Percentiles rank a stretch among this genome's conserved stretches.
Conservation (phyloP, 2,113 vertebrate species). For the Microcebus ravelobensis region DNA sequence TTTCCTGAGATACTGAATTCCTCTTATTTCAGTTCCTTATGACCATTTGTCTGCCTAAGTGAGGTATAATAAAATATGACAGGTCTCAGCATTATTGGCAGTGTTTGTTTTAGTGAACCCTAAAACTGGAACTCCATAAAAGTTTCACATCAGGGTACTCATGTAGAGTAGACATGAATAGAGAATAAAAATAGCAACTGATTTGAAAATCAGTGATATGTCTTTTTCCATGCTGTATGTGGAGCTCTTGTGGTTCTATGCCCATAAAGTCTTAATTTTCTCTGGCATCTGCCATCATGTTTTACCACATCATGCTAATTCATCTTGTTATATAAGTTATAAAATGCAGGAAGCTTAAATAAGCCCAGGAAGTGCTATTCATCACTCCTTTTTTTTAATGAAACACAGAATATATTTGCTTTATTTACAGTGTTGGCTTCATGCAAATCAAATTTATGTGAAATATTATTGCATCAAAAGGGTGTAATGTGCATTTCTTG, state of each 20-base stretch:
- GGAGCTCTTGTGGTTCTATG: background rate
- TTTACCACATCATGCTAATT: conserved; percentile 58
- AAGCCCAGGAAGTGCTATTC: conserved; percentile 34
- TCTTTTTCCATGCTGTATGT: background rate
- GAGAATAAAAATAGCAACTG: conserved; percentile 3
- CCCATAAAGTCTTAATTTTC: conserved; percentile 48
- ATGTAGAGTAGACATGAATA: background rate
- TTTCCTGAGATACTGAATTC: background rate
- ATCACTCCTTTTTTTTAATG: conserved; percentile 8
- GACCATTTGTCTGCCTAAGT: background rate
- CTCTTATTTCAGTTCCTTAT: background rate
- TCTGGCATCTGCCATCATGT: conserved; percentile 38
- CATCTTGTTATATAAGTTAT: conserved; percentile 29
- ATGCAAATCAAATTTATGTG: conserved; percentile 44
- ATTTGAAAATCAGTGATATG: conserved; percentile 17
- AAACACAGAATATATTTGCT: conserved; percentile 21
- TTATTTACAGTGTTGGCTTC: conserved; percentile 58
- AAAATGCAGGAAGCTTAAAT: conserved; percentile 55
- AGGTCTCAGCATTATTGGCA: background rate
- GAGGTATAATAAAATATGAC: background rate
- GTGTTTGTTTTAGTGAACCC: background rate
- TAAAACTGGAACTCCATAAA: background rate
- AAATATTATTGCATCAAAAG: conserved; percentile 25
- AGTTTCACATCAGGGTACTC: background rate
- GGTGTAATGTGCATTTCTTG: background rate